A percentile compares a stretch with the other conserved stretches of the same genome.
Evolutionary conservation across 1,140 invertebrate genomes (phyloP).

Genomic region (Phenacoccus solenopsis): DNA sequence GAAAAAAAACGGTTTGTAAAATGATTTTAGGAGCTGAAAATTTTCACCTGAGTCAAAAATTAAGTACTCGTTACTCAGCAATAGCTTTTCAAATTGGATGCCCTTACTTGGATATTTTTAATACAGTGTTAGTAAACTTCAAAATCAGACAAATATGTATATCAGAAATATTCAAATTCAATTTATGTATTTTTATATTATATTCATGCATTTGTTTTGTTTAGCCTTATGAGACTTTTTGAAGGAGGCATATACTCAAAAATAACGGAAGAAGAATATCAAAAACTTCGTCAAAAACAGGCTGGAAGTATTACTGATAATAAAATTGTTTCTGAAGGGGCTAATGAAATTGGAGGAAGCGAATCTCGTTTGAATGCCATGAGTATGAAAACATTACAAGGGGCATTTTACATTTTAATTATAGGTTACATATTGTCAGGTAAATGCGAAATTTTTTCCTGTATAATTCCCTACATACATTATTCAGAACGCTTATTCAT

Average conservation of each 20-base stretch:
- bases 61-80: constrained; percentile 56
- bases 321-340: neutral
- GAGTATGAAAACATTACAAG: neutral
- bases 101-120: constrained; percentile 52
- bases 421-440: neutral
- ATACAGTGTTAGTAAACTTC: constrained; percentile 42
- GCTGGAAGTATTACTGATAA: neutral
- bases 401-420: neutral
- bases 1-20: neutral
- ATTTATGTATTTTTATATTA: too few relatives aligned
- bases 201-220: neutral
- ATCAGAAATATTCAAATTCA: too few relatives aligned
- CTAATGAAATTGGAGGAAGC: neutral
- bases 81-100: constrained; percentile 58
- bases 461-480: too few relatives aligned
- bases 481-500: too few relatives aligned
- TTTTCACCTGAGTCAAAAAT: constrained; percentile 56
- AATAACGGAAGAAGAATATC: constrained; percentile 49
- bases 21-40: constrained; percentile 42
- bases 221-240: constrained; percentile 50
- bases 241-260: constrained; percentile 44
- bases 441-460: neutral
- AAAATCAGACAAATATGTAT: neutral
- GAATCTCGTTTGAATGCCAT: constrained; percentile 38
- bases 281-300: neutral